Base-by-base conservation (phyloP, 2,888 invertebrate species). In the Sycophila texana region DNA sequence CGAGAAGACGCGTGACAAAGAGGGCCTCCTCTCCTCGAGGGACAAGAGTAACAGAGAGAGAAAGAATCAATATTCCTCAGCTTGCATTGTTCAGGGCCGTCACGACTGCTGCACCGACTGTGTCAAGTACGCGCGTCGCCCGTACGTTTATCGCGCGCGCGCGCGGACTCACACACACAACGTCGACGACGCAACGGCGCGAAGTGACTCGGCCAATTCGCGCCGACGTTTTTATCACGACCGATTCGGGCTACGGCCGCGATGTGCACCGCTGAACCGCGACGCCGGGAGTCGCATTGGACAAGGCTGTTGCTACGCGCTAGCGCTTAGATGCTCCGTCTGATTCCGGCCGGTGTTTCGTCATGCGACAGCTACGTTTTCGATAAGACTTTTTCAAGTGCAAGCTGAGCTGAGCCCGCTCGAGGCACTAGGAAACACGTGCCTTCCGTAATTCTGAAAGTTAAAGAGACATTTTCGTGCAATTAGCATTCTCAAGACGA, bases 61-160 rank as follows among this genome's bases (percentile, higher is more conserved):
- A 49, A 65, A 57, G 55, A 77, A 39, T 80, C 77, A 61, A 80
- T 77, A 80, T 74, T 73, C 68, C 47, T 47, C 22, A 61, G 47
- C 60, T 75, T 67, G 47, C 58, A 67, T 72, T 66, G 57, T 75
- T 75, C 78, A 78, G 77, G 77, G 76, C 66, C 75, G 68, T 49
- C n/a, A 74, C 60, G 71, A 66, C 68, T 71, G 66, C 58, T 74
- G 67, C 71, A 71, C 70, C 63, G 53, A 63, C 60, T 78, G 74
- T 81, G 81, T 81, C 81, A 81, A 81, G 81, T 78, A 77, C 81
- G 74, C 81, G 74, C 66, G 58, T 49, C 51, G 30, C 10, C 39
- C 30, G 61, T 68, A 51, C 68, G 30, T 74, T 58, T 67, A 39
- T 47, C 14, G 39, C 16, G 39, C 5, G 55, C 12, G n/a, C 12